These are phyloP conservation scores for Pampusana beccarii DNA, from an alignment of 2,113 vertebrate species.

Conservation along the genomic window DNA sequence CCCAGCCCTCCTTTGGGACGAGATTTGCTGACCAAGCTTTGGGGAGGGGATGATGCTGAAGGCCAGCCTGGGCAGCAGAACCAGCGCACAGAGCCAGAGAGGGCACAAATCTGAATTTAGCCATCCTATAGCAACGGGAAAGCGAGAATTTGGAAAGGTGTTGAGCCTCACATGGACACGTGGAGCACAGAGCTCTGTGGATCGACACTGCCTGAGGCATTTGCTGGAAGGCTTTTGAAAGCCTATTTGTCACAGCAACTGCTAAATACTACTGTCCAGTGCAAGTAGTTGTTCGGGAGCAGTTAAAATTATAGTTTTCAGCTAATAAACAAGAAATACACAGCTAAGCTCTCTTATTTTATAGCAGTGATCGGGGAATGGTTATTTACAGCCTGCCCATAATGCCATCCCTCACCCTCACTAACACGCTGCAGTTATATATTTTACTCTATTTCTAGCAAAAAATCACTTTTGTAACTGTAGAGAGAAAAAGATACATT, in stretches of 20 bases:
- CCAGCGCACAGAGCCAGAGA: accelerated
- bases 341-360: not conserved
- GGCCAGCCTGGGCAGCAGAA: not conserved
- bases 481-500: not conserved
- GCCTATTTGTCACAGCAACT: not conserved
- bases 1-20: not conserved
- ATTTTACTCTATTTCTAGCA: not conserved
- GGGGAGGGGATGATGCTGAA: not conserved
- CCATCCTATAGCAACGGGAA: not conserved
- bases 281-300: conserved; percentile 10
- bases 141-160: not conserved
- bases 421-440: not conserved
- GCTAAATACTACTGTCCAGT: not conserved
- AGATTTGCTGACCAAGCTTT: not conserved
- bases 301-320: conserved; percentile 41
- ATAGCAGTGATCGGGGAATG: not conserved
- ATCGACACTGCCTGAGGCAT: not conserved
- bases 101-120: not conserved
- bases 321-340: conserved; percentile 14
- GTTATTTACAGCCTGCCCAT: conserved; percentile 17
- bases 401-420: not conserved
- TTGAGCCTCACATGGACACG: not conserved
- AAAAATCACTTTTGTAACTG: not conserved
- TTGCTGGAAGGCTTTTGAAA: not conserved
- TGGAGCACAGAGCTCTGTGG: not conserved